Evolutionary conservation across 2,797 vertebrate species (phyloP).

Genomic region (Rhodeus uyekii): DNA sequence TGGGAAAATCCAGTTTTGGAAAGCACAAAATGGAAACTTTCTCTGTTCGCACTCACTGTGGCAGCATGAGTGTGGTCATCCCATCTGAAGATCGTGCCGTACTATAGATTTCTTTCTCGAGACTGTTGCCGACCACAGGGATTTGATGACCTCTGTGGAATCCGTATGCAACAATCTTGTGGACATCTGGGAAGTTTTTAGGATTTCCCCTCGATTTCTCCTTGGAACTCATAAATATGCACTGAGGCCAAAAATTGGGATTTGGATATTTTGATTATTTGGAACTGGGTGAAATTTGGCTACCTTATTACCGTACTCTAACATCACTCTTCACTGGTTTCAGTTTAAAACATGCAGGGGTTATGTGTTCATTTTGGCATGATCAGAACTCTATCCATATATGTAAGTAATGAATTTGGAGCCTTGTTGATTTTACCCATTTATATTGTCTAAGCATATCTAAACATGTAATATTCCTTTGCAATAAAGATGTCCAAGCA

Average conservation of each 20-base stretch:
- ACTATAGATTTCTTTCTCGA: conserved; percentile 35
- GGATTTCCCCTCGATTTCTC: conserved; percentile 50
- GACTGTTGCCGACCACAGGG: conserved; percentile 31
- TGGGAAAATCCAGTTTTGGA: conserved; percentile 42
- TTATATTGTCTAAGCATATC: conserved; percentile 67
- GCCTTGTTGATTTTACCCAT: conserved; percentile 66
- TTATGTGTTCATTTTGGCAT: conserved; percentile 66
- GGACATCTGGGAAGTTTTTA: conserved; percentile 34
- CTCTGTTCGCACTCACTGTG: conserved; percentile 37
- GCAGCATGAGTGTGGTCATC: conserved; percentile 37
- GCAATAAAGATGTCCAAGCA: conserved; percentile 68
- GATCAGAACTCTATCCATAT: conserved; percentile 71
- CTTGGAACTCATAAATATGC: conserved; percentile 26
- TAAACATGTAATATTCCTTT: conserved; percentile 55
- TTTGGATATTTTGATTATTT: conserved; percentile 60
- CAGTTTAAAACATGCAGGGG: conserved; percentile 76
- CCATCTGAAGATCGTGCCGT: conserved; percentile 13
- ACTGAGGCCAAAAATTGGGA: conserved; percentile 29
- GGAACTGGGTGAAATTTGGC: conserved; percentile 38
- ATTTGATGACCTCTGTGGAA: conserved; percentile 48
- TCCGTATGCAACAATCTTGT: conserved; percentile 36
- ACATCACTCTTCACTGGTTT: conserved; percentile 59
- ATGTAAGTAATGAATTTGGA: conserved; percentile 66
- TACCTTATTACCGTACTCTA: conserved; percentile 52
- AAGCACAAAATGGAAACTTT: conserved; percentile 53